Percentiles rank a stretch among this genome's conserved stretches.
Evolutionary conservation across 2,888 invertebrate species (phyloP).

Genomic region (Lapara coniferarum): DNA sequence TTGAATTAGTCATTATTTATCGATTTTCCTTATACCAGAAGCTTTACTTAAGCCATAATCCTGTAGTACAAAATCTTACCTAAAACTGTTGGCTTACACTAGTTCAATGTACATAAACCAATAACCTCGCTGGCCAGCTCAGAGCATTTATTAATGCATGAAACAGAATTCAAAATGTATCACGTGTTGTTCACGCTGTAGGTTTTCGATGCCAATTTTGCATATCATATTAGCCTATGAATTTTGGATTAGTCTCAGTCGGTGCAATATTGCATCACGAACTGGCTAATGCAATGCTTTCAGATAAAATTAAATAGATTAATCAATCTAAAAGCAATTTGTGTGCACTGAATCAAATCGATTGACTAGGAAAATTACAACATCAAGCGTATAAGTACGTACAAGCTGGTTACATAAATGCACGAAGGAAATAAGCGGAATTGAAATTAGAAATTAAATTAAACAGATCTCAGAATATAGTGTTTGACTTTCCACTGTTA

Average conservation of each 20-base stretch:
- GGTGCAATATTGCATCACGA: slow-evolving; percentile 15
- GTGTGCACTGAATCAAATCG: slow-evolving; percentile 20
- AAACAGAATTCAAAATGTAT: slow-evolving; percentile 14
- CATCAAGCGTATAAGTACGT: slow-evolving; percentile 16
- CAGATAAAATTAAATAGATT: slow-evolving; percentile 17
- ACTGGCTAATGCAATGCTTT: slow-evolving; percentile 11
- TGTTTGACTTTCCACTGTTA: neutral
- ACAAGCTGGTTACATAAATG: slow-evolving; percentile 5
- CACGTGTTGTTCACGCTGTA: slow-evolving; percentile 5
- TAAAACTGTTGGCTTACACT: neutral
- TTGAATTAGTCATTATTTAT: too few species aligned
- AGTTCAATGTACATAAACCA: slow-evolving; percentile 21
- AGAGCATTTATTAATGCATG: slow-evolving; percentile 18
- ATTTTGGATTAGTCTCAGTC: slow-evolving; percentile 15
- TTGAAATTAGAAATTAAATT: slow-evolving; percentile 39
- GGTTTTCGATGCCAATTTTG: slow-evolving; percentile 7
- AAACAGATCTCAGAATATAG: slow-evolving; percentile 9
- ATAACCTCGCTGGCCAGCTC: neutral
- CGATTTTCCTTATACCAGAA: too few species aligned
- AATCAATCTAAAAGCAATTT: slow-evolving; percentile 13
- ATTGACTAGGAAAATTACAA: slow-evolving; percentile 18
- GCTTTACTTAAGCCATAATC: too few species aligned
- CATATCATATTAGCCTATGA: slow-evolving; percentile 14
- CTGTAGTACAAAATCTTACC: neutral
- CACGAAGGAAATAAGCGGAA: slow-evolving; percentile 25